Conservation (phyloP, 1,140 invertebrate genomes). For the Drosophila bocqueti region DNA sequence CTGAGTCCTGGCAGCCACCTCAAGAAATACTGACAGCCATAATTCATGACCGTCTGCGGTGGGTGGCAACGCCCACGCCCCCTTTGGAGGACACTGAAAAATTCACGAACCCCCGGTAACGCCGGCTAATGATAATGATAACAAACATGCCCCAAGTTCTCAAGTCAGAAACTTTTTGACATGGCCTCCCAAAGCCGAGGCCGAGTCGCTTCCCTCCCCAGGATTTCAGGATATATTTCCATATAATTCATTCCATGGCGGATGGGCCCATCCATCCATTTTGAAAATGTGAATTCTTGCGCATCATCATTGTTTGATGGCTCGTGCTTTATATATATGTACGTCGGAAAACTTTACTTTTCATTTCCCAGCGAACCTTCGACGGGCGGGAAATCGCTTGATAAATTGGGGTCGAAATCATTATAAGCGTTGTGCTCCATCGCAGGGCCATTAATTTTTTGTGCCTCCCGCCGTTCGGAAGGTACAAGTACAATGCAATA, state of each 20-base stretch:
- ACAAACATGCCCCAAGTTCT: slow-evolving; percentile 76
- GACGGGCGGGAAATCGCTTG: slow-evolving; percentile 62
- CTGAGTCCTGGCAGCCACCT: slow-evolving; percentile 44
- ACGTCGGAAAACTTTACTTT: slow-evolving; percentile 58
- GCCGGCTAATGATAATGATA: slow-evolving; percentile 80
- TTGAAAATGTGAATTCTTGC: slow-evolving; percentile 81
- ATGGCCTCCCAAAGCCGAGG: slow-evolving; percentile 42
- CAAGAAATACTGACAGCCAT: slow-evolving; percentile 79
- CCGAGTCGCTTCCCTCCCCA: not conserved
- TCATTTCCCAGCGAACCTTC: slow-evolving; percentile 34
- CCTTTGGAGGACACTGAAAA: slow-evolving; percentile 58
- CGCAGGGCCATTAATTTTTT: slow-evolving; percentile 74
- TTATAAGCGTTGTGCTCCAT: slow-evolving; percentile 77
- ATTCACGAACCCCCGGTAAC: slow-evolving; percentile 47
- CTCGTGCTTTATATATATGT: slow-evolving; percentile 72
- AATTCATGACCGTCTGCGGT: slow-evolving; percentile 69
- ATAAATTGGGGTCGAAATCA: slow-evolving; percentile 83
- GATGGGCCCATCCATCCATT: slow-evolving; percentile 67
- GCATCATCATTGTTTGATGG: slow-evolving; percentile 84
- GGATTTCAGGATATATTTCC: slow-evolving; percentile 62
- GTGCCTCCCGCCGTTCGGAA: slow-evolving; percentile 3
- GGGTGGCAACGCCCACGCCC: slow-evolving; percentile 21
- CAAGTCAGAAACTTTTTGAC: slow-evolving; percentile 81
- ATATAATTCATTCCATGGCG: slow-evolving; percentile 75
- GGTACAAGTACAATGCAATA: slow-evolving; percentile 54